These are phyloP conservation scores for Microctonus brassicae DNA, from an alignment of 2,888 invertebrate species.

Conservation along the genomic window DNA sequence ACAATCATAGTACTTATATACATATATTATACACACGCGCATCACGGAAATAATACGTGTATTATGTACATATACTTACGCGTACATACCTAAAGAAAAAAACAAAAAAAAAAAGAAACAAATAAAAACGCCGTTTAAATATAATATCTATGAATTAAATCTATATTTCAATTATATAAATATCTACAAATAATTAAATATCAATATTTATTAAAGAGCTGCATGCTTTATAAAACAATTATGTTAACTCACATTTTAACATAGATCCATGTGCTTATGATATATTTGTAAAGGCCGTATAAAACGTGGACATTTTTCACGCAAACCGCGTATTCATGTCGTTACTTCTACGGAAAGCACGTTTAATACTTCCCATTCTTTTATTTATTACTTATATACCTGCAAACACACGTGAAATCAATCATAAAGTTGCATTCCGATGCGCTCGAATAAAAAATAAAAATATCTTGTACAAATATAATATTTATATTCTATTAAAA, in stretches of 20 bases:
- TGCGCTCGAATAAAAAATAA: slow-evolving; percentile 13
- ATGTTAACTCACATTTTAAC: too few species aligned
- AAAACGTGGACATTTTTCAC: slow-evolving; percentile 23
- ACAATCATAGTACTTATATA: slow-evolving; percentile 36
- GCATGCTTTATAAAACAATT: too few species aligned
- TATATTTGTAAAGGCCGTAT: too few species aligned
- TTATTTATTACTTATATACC: too few species aligned
- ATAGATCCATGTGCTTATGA: too few species aligned
- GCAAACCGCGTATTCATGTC: slow-evolving; percentile 25
- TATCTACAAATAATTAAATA: too few species aligned
- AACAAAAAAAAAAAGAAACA: not conserved
- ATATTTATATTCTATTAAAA: not conserved
- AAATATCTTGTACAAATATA: not conserved
- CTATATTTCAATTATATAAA: too few species aligned
- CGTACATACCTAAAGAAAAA: not conserved
- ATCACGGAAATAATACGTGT: not conserved
- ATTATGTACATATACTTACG: not conserved
- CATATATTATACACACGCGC: slow-evolving; percentile 1
- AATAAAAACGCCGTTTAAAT: not conserved
- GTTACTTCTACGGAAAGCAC: slow-evolving; percentile 36
- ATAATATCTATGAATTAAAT: too few species aligned
- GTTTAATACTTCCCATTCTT: slow-evolving; percentile 34
- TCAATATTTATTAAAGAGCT: too few species aligned
- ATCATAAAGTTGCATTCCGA: slow-evolving; percentile 36
- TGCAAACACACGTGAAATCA: slow-evolving; percentile 38